A percentile compares a stretch with the other conserved stretches of the same genome.
Evolutionary conservation across 2,888 invertebrate genomes (phyloP).

Genomic region (Anoplius nigerrimus): DNA sequence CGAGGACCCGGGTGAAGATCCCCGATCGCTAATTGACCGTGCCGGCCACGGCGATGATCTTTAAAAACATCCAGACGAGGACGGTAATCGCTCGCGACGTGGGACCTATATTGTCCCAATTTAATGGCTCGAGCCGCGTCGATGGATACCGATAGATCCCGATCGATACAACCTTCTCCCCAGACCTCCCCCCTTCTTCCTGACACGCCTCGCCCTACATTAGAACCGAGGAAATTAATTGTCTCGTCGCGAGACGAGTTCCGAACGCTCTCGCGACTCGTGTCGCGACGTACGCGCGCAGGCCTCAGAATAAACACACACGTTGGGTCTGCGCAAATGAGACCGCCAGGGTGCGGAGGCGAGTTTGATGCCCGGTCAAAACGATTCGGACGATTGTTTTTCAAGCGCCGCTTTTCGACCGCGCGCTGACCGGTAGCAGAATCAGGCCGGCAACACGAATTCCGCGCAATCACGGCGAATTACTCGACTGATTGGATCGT

Average conservation of each 20-base stretch:
- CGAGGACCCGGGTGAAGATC: conserved; percentile 68
- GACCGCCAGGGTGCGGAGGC: no score
- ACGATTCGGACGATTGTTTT: conserved; percentile 22
- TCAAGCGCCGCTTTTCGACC: conserved; percentile 41
- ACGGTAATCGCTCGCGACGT: conserved; percentile 68
- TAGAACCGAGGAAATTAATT: no score
- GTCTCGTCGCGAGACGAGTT: no score
- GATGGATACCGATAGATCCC: no score
- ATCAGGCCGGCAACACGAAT: conserved; percentile 65
- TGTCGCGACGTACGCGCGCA: no score
- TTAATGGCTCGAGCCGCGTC: conserved; percentile 47
- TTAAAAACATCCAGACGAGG: conserved; percentile 60
- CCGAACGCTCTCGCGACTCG: no score
- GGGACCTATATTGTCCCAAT: conserved; percentile 64
- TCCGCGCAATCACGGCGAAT: conserved; percentile 73
- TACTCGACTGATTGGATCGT: conserved; percentile 75
- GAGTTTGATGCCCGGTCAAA: not conserved
- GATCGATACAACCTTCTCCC: no score
- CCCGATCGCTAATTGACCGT: conserved; percentile 73
- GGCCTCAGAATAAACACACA: no score
- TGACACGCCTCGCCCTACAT: no score
- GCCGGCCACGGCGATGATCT: conserved; percentile 64
- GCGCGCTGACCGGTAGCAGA: conserved; percentile 64
- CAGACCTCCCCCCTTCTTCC: no score
- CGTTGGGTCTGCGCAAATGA: no score